Percentiles rank a stretch among this genome's conserved stretches.
These are phyloP conservation scores for Cygnus atratus DNA, from an alignment of 2,113 vertebrate species.

Conservation along the genomic window DNA sequence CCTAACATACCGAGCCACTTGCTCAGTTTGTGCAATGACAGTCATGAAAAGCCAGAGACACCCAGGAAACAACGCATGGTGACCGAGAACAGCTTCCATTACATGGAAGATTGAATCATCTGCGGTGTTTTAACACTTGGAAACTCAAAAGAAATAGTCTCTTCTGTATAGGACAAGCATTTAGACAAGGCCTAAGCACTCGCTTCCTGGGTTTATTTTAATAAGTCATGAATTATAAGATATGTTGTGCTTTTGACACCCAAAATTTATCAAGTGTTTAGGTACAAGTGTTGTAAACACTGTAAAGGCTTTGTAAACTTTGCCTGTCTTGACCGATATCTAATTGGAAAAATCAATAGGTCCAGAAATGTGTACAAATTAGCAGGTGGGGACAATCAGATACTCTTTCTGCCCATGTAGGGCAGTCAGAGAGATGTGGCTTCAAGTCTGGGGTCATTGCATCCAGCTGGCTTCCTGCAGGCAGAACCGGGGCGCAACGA, in stretches of 20 bases:
- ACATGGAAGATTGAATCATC: neutral
- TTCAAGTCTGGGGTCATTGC: neutral
- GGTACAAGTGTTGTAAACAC: neutral
- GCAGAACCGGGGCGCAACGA: neutral
- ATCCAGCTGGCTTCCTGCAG: neutral
- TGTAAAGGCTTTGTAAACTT: neutral
- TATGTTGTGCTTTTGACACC: neutral
- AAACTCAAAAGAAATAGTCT: neutral
- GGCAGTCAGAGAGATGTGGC: neutral
- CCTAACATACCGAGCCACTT: accelerated
- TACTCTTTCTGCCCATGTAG: neutral
- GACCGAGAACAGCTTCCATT: neutral
- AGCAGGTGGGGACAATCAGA: neutral
- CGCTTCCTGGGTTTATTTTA: neutral
- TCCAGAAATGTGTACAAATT: accelerated
- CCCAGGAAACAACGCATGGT: accelerated
- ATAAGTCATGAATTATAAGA: neutral
- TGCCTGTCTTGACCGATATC: neutral
- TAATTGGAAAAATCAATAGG: neutral
- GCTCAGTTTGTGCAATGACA: neutral
- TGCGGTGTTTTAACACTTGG: neutral
- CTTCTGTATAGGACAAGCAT: neutral
- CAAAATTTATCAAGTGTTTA: neutral
- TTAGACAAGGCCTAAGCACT: neutral
- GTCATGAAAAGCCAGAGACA: neutral